Evolutionary conservation across 2,113 vertebrate species (phyloP).

Genomic region (Erythrolamprus reginae): DNA sequence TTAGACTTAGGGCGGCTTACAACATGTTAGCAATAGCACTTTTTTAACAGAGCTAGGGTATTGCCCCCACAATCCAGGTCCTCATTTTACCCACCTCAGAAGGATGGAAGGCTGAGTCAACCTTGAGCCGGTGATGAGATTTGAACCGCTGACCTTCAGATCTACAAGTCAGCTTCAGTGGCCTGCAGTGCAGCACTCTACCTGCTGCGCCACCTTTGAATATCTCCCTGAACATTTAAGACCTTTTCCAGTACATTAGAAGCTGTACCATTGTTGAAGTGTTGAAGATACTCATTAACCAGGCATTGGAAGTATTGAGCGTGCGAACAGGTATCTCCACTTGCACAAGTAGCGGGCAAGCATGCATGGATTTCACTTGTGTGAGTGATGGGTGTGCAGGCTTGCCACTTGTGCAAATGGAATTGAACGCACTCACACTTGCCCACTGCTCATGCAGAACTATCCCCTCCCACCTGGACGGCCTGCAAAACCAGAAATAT

Average conservation of each 20-base stretch:
- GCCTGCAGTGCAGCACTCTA: no score
- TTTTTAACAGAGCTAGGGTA: no score
- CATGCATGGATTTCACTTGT: neutral
- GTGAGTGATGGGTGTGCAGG: neutral
- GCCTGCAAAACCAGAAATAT: neutral
- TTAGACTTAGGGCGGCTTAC: no score
- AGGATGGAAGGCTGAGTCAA: no score
- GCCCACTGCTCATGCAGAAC: neutral
- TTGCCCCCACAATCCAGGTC: no score
- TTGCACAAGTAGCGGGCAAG: neutral
- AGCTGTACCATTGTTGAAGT: neutral
- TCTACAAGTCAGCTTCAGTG: no score
- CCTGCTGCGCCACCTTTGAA: no score
- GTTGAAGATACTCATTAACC: neutral
- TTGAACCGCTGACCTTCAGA: no score
- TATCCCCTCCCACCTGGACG: neutral
- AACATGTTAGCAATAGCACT: no score
- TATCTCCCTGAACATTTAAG: neutral
- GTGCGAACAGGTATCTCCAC: neutral
- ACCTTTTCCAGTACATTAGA: neutral
- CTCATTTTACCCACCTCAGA: no score
- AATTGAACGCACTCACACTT: neutral
- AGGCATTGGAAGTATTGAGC: no score
- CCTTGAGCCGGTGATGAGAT: no score
- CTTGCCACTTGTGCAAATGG: neutral